phyloP scores from a whole-genome alignment of 2,888 invertebrate genomes.

The Elysia crispata region DNA sequence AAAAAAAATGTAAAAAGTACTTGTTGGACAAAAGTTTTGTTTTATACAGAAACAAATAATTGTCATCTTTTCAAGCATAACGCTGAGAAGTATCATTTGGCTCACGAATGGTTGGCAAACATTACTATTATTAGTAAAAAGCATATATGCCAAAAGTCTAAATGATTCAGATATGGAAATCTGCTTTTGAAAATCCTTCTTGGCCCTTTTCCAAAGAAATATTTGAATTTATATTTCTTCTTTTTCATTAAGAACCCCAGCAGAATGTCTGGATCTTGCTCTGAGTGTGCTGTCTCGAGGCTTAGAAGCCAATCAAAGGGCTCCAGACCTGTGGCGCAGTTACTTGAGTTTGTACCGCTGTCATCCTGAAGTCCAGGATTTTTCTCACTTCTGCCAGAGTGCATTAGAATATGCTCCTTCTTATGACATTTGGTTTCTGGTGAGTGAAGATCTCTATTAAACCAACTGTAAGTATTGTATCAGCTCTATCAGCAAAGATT shows the following conservation, averaged over 20 bases:
- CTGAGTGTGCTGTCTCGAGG: constrained; percentile 75
- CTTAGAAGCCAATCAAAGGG: constrained; percentile 72
- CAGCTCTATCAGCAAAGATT: no score
- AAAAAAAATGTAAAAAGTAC: no score
- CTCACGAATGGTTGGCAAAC: no score
- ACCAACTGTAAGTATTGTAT: no score
- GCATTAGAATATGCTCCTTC: constrained; percentile 73
- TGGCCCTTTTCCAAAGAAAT: no score
- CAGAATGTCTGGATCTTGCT: constrained; percentile 69
- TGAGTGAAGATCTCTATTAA: constrained; percentile 51
- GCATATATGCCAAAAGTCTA: no score
- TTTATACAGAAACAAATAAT: no score
- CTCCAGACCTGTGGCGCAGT: constrained; percentile 71
- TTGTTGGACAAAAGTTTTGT: no score
- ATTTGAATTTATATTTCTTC: neutral
- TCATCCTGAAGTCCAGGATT: constrained; percentile 64
- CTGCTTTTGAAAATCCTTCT: neutral
- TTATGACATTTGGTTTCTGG: constrained; percentile 76
- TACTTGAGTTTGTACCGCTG: constrained; percentile 71
- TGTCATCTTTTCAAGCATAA: no score
- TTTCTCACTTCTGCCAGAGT: constrained; percentile 71
- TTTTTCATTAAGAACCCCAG: constrained; percentile 49
- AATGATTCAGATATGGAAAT: no score
- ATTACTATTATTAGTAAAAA: no score
- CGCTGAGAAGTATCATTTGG: no score